Base-by-base conservation (phyloP, 2,797 vertebrate species). In the Psittacula echo region DNA sequence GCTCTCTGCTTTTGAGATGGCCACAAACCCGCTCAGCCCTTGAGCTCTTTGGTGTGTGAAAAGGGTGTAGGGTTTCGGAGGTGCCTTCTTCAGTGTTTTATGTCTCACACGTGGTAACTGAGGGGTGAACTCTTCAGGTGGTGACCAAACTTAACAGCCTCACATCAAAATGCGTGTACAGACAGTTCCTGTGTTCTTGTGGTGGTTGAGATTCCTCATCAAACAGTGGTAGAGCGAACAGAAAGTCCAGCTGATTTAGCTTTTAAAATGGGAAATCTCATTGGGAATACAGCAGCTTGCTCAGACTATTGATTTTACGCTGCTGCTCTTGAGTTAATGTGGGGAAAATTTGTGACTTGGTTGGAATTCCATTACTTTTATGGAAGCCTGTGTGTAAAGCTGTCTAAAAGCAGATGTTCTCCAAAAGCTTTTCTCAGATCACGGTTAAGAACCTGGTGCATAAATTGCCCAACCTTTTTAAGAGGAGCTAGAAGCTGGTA, bases 11-110 rank as follows among this genome's bases (percentile, higher is more conserved):
- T 48, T 71, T 50, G 64, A 5, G 27, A 32, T 2, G 62, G 27
- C 51, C 50, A 17, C 24, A 32, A 8, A 0, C 5, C 27, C 11
- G 2, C 42, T 65, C 8, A 5, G 51, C 66, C 56, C 51, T 67
- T n/a, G 2, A 26, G 51, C 51, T n/a, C 12, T 61, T 13, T 7
- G 12, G 32, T 9, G 11, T 7, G n/a, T 26, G 50, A 4, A 3
- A 4, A 18, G 68, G 86, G 30, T 2, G 7, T 1, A 29, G 48
- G 67, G 0, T n/a, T 66, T 50, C 58, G 65, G 39, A 24, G 58
- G 34, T 39, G 45, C 37, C 53, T 30, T 4, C 39, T 12, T 4
- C 2, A 0, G 0, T 2, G 27, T 1, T 29, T 8, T 9, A 1
- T 15, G 39, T 18, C 1, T 37, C 39, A 0, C 21, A 17, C 3